Evolutionary conservation across 2,797 vertebrate genomes (phyloP), one percentile per base, ranked within the genome.

Genomic region (Anguilla megastoma): DNA sequence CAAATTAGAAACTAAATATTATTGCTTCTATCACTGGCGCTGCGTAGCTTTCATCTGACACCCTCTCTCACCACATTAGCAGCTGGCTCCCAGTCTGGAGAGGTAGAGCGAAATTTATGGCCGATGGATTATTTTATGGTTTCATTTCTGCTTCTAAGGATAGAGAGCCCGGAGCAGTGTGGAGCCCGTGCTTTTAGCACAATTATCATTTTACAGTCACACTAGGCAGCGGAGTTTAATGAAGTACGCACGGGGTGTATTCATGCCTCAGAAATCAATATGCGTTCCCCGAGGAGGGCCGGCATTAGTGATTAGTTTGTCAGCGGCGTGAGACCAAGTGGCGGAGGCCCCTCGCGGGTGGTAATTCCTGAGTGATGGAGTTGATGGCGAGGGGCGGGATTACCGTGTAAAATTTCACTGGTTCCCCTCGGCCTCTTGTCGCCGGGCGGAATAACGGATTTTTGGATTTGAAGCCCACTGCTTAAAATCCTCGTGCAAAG

Each of bases 261-360:
- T 85, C 84, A 12, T 14, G 84, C 84, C 84, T 41, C 54, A 58
- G 84, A 45, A 85, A 85, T 85, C 50, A 33, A 85, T 85, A 36
- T 33, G 2, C 1, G 27, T 84, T 84, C 82, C 50, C 41, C 14
- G 24, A 54, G 45, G 45, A n/a, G 52, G 84, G n/a, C 8, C 14
- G 16, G 2, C 27, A 18, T 85, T n/a, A 56, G 84, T 58, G 56
- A 85, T 85, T 58, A 60, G 84, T 50, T 58, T 58, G 84, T 85
- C 50, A 16, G 84, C 14, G 18, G 30, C 30, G 52, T 58, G 50
- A 56, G 84, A 85, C 56, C 8, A 54, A 85, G 56, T 58, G 50
- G 84, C 30, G 18, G 52, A 21, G 27, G 14, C 30, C 30, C 54
- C 21, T 50, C 18, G 27, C 41, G 9, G 30, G 84, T 4, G 50